Evolutionary conservation across 2,888 invertebrate species (phyloP).

Genomic region (Caenorhabditis sinica): DNA sequence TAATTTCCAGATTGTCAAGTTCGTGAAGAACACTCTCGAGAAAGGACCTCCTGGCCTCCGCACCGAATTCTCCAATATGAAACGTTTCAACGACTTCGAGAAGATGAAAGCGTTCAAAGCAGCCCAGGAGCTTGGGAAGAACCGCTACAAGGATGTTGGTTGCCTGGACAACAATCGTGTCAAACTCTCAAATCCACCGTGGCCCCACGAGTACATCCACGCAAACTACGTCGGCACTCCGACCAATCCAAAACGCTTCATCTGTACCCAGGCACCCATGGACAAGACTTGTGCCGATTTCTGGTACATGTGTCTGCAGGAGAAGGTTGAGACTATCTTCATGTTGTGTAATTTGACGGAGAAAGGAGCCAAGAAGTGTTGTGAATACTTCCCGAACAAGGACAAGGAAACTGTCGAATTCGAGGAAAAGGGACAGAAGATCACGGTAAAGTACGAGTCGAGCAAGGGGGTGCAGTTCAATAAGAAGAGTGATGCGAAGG

Average conservation of each 20-base stretch:
- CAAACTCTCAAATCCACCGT: constrained; percentile 42
- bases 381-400: constrained; percentile 36
- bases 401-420: constrained; percentile 12
- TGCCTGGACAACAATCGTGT: constrained; percentile 69
- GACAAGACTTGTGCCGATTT: constrained; percentile 23
- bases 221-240: constrained; percentile 11
- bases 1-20: constrained; percentile 35
- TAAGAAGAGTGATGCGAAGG: constrained; percentile 19
- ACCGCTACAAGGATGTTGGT: constrained; percentile 67
- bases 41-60: constrained; percentile 23
- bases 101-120: constrained; percentile 51
- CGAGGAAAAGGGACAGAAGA: constrained; percentile 20
- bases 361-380: constrained; percentile 57
- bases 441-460: constrained; percentile 36
- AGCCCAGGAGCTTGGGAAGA: constrained; percentile 39
- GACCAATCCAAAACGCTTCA: constrained; percentile 8
- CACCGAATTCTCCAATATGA: constrained; percentile 21
- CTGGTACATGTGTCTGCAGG: constrained; percentile 48
- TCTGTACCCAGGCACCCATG: constrained; percentile 18
- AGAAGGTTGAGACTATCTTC: constrained; percentile 59
- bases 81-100: constrained; percentile 47
- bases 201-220: constrained; percentile 39
- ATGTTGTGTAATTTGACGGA: constrained; percentile 70
- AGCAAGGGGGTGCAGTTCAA: constrained; percentile 1
- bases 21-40: constrained; percentile 26